Base-by-base conservation (phyloP, 2,888 invertebrate genomes). In the Drosophila subsilvestris region DNA sequence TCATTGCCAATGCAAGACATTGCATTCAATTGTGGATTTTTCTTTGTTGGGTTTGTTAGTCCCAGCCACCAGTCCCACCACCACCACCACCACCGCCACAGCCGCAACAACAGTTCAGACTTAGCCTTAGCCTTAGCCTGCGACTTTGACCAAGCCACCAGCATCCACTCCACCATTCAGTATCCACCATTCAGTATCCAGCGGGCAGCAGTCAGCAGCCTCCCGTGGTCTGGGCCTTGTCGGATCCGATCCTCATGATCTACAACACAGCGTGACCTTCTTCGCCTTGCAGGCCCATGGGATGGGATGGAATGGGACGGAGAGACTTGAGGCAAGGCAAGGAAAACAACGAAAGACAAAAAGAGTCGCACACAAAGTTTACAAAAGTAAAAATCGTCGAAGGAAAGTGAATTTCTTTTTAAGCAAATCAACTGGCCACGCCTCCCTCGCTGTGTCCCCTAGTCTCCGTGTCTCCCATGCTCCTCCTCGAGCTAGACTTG, bases 351-450 rank as follows among this genome's bases (percentile, higher is more conserved):
- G 32, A 37, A 17, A 63, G 66, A 25, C 66, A 49, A 67, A 57
- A 43, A 48, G 29, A 70, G 43, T 66, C 70, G 66, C 70, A 66
- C 70, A 70, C 32, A 49, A 70, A 70, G 65, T 72, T 65, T 72
- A 62, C 73, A 62, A 75, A 82, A 74, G 67, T 45, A 78, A 75
- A 37, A 76, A 63, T 63, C 57, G 50, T 54, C 80, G 71, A 89
- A 90, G 90, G 90, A 89, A 89, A 90, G 85, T 86, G 85, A 86
- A 86, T 86, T 85, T 86, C 89, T 86, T 86, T 81, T 76, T 86
- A 89, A 89, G 81, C 85, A 85, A 85, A 89, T 89, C 88, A 89
- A 88, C 88, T 77, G 74, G 85, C 89, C 63, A 55, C 47, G 63
- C 77, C 80, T 49, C 67, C 59, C 49, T 51, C 42, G 42, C 8